Percentiles rank a stretch among this genome's conserved stretches.
These are phyloP conservation scores for Caenorhabditis auriculariae DNA, from an alignment of 2,888 invertebrate genomes.

Conservation along the genomic window DNA sequence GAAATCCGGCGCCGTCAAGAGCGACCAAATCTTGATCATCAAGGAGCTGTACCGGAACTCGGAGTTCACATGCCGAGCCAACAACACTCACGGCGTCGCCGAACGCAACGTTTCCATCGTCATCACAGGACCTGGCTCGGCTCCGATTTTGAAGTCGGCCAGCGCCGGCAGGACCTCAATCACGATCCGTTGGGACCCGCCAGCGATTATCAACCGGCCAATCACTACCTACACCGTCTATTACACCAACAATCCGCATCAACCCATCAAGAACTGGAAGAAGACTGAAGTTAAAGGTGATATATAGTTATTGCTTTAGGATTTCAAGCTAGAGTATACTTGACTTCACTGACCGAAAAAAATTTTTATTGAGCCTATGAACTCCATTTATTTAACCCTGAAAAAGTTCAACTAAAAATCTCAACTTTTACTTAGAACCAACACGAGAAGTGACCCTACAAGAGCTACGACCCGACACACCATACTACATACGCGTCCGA, in stretches of 20 bases:
- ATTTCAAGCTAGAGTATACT: no score
- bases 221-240: slow-evolving; percentile 61
- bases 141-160: slow-evolving; percentile 50
- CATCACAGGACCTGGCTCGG: slow-evolving; percentile 57
- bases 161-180: slow-evolving; percentile 45
- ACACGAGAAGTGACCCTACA: slow-evolving; percentile 44
- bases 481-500: slow-evolving; percentile 56
- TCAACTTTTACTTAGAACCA: slow-evolving; percentile 40
- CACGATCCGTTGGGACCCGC: slow-evolving; percentile 56
- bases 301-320: no score
- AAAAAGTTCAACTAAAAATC: no score
- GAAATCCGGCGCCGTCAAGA: slow-evolving; percentile 17
- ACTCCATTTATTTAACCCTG: neutral
- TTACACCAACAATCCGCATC: slow-evolving; percentile 58
- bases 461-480: slow-evolving; percentile 54
- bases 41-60: slow-evolving; percentile 57
- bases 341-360: no score
- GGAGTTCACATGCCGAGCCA: slow-evolving; percentile 58
- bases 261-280: slow-evolving; percentile 59
- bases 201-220: slow-evolving; percentile 57
- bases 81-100: slow-evolving; percentile 49
- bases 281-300: slow-evolving; percentile 46
- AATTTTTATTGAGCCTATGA: neutral
- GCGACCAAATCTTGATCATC: slow-evolving; percentile 53
- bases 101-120: slow-evolving; percentile 51